Conservation (phyloP, 2,888 invertebrate species). For the Synergus gifuensis region DNA sequence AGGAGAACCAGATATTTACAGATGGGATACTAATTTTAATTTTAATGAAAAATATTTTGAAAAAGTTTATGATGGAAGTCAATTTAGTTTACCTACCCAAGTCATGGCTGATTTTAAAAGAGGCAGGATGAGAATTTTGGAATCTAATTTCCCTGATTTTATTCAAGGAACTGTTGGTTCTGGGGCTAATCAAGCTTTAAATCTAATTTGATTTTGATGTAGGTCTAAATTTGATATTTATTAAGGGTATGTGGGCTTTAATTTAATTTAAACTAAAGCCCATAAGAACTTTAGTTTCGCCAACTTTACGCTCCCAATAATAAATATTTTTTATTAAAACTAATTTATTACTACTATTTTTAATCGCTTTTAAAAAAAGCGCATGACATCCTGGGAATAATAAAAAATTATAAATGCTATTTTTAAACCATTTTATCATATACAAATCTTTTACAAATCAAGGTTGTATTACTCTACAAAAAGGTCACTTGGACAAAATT, state of each 20-base stretch:
- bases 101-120: constrained; percentile 81
- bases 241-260: no score
- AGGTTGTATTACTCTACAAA: background rate
- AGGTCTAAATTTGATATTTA: no score
- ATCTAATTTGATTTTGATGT: constrained; percentile 61
- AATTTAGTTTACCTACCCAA: constrained; percentile 81
- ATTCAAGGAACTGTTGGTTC: constrained; percentile 82
- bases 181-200: constrained; percentile 80
- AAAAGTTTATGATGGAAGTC: constrained; percentile 79
- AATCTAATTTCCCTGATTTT: constrained; percentile 84
- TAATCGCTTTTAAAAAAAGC: background rate
- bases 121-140: constrained; percentile 81
- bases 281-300: no score
- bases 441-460: background rate
- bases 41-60: constrained; percentile 79
- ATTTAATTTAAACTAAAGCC: no score
- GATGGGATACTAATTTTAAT: constrained; percentile 80
- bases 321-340: no score
- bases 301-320: no score
- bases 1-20: constrained; percentile 80
- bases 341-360: background rate
- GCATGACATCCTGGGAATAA: no score
- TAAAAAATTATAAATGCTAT: background rate
- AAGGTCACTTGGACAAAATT: constrained; percentile 8
- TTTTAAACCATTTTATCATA: background rate